Base-by-base conservation (phyloP, 2,888 invertebrate species). In the Drosophila quinaria region DNA sequence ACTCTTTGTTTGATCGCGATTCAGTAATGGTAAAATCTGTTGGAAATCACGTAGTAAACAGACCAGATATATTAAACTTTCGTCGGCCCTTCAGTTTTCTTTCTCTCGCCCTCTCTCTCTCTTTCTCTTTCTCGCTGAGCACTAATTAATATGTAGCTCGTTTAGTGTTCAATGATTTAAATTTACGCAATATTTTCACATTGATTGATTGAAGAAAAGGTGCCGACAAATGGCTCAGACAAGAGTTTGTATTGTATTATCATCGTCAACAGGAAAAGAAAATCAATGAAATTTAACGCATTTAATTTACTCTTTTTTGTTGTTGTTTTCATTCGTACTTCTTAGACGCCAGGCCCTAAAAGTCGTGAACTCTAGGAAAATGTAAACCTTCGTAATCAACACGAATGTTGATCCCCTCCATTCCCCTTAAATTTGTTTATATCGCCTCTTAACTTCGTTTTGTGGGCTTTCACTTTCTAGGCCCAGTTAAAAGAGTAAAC, bases 401-500 rank as follows among this genome's bases (percentile, higher is more conserved):
- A 35, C 49, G 51, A 50, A 13, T 31, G 50, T 51, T 56, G 29
- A 73, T 35, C 47, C 56, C 60, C 62, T n/a, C 42, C 47, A n/a
- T 10, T 17, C 51, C 37, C 49, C 42, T 65, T 33, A 46, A 75
- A 58, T 63, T 47, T 44, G 60, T 55, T 70, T 66, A 61, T 74
- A 65, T 74, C 47, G 33, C 29, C 51, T 61, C 50, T 65, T 50
- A 55, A 39, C 54, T 68, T 63, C 65, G 50, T 51, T 69, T 75
- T 33, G 22, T 33, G 54, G 31, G 82, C 81, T 79, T 83, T 83
- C 89, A 83, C 83, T 83, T 83, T 86, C 81, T 65, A 81, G 74
- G 78, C 67, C 70, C 58, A 67, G 63, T 62, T 63, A 33, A 35
- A 50, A 52, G 50, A 61, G 60, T 42, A 60, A 80, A 77, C 80